Evolutionary conservation across 2,888 invertebrate genomes (phyloP).

Genomic region (Lepidochrysops patricia): DNA sequence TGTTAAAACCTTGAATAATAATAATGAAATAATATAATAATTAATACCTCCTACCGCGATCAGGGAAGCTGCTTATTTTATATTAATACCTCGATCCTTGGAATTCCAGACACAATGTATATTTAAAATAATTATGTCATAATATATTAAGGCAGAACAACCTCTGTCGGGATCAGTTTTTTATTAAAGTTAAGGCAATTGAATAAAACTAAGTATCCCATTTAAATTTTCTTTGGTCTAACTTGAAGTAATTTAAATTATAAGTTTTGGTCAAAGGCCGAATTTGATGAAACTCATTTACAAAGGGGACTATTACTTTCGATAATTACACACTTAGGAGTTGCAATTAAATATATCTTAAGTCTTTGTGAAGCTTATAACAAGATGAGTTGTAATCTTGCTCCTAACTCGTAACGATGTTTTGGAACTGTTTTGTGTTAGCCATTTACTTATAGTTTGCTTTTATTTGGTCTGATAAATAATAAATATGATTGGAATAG

Average conservation of each 20-base stretch:
- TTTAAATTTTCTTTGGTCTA: not conserved
- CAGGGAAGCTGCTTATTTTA: no score
- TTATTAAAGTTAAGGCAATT: no score
- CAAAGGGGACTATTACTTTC: not conserved
- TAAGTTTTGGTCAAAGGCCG: constrained; percentile 6
- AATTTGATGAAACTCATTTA: constrained; percentile 1
- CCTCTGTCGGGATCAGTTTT: no score
- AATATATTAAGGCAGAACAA: no score
- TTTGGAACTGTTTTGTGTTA: not conserved
- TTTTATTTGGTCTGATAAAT: no score
- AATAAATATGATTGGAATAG: no score
- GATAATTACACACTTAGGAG: constrained; percentile 5
- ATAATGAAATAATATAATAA: no score
- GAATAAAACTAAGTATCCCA: not conserved
- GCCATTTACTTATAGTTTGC: not conserved
- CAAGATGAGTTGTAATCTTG: not conserved
- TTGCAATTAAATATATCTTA: not conserved
- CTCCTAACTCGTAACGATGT: not conserved
- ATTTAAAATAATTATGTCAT: no score
- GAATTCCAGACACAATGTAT: no score
- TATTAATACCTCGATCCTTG: no score
- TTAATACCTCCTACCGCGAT: no score
- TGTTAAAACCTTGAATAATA: no score
- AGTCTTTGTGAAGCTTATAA: not conserved
- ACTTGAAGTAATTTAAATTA: constrained; percentile 2